Evolutionary conservation across 2,888 invertebrate species (phyloP), one percentile per base, ranked within the genome.

Genomic region (Philereme transversata): DNA sequence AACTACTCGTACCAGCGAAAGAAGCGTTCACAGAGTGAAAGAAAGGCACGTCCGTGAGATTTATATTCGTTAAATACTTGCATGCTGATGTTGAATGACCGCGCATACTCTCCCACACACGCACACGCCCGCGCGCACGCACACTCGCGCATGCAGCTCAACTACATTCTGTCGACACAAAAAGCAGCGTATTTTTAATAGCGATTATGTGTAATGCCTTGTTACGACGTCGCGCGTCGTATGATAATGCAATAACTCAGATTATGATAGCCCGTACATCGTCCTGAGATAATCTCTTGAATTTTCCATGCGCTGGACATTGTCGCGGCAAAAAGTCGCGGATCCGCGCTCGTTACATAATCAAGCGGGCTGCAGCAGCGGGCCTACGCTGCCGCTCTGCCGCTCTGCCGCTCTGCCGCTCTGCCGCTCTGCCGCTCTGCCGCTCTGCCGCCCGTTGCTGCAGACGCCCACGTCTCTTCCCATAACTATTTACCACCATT

Each of bases 311-410:
- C 71, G 69, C 62, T 51, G 67, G 66, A 70, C 72, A 70, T 67
- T 66, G 70, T 68, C 68, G 65, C 77, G 65, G 64, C 78, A 80
- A 81, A 83, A 83, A 79, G 77, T 74, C 76, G 38, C 50, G 54
- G 45, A 47, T 51, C 59, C 45, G 78, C 74, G 78, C 81, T 77
- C 75, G 78, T 85, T 86, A 84, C 83, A 80, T 84, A 84, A 86
- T 84, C 83, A 77, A 77, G 55, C 74, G 72, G 72, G 64, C 72
- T 70, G 70, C 64, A 70, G 57, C 40, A 51, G 74, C 65, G 72
- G 65, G 68, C 56, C 60, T 81, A 79, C 61, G 45, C 63, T 79
- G 76, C 5, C 73, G 76, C 79, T 55, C n/a, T 8, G 8, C 40
- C n/a, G n/a, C n/a, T n/a, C n/a, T n/a, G n/a, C n/a, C n/a, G n/a